Conservation (phyloP, 2,113 vertebrate genomes). For the Solea senegalensis region DNA sequence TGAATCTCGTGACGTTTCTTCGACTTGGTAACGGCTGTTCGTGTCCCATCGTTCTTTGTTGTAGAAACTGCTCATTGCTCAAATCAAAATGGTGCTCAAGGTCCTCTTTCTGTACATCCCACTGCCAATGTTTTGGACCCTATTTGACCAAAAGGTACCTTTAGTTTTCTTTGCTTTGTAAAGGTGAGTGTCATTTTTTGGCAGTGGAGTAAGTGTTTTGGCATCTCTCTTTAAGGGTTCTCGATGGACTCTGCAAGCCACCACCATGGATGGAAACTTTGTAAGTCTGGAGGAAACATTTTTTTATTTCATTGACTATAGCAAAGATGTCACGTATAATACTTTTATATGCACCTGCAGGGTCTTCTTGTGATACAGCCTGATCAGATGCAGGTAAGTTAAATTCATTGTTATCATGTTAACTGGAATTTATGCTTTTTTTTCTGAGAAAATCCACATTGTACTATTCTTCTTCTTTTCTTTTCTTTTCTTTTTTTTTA, state of each 20-base stretch:
- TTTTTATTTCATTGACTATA: not conserved
- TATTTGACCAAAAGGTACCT: slow-evolving; percentile 97
- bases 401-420: not conserved
- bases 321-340: slow-evolving; percentile 4
- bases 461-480: not conserved
- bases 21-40: not conserved
- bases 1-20: not conserved
- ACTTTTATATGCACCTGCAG: slow-evolving; percentile 70
- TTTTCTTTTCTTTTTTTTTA: slow-evolving; percentile 35
- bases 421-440: not conserved
- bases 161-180: not conserved
- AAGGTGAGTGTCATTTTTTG: not conserved
- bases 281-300: slow-evolving; percentile 79
- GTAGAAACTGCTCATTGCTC: slow-evolving; percentile 90
- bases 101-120: slow-evolving; percentile 95
- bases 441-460: not conserved
- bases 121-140: slow-evolving; percentile 97
- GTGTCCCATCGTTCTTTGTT: slow-evolving; percentile 28
- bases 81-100: slow-evolving; percentile 92
- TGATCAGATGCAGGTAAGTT: slow-evolving; percentile 95
- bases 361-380: slow-evolving; percentile 87
- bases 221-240: slow-evolving; percentile 84
- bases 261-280: slow-evolving; percentile 89
- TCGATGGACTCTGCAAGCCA: slow-evolving; percentile 95
- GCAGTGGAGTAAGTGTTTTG: not conserved